phyloP scores from a whole-genome alignment of 2,797 vertebrate species.

The Periophthalmus magnuspinnatus region DNA sequence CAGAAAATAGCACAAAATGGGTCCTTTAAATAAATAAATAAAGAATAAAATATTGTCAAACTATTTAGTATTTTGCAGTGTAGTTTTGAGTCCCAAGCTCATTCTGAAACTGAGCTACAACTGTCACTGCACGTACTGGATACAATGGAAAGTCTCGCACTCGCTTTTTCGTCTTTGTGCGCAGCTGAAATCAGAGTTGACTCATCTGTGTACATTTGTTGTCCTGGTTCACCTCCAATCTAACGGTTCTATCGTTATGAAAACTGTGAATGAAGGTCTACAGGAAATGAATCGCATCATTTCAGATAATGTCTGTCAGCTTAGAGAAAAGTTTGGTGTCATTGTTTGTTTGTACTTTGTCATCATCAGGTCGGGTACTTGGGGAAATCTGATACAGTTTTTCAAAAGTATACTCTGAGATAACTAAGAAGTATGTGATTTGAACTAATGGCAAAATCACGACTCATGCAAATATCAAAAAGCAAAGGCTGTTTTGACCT shows the following conservation, averaged over 20 bases:
- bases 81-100: not conserved
- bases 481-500: too few relatives aligned
- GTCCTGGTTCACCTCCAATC: constrained; percentile 28
- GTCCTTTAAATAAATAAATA: too few relatives aligned
- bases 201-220: constrained; percentile 60
- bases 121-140: not conserved
- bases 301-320: constrained; percentile 21
- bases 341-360: not conserved
- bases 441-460: too few relatives aligned
- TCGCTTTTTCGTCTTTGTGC: not conserved
- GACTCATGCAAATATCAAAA: too few relatives aligned
- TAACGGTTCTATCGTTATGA: constrained; percentile 55
- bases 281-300: constrained; percentile 46
- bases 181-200: constrained; percentile 42
- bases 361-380: too few relatives aligned
- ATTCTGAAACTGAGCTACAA: not conserved
- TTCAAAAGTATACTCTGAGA: not conserved
- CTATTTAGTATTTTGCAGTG: not conserved
- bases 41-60: too few relatives aligned
- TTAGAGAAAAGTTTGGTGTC: constrained; percentile 19
- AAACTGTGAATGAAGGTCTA: not conserved
- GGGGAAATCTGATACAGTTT: not conserved
- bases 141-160: not conserved
- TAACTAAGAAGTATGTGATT: too few relatives aligned
- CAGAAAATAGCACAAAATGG: too few relatives aligned